Evolutionary conservation across 2,113 vertebrate species (phyloP), one percentile per base, ranked within the genome.

Genomic region (Cyprinus carpio): DNA sequence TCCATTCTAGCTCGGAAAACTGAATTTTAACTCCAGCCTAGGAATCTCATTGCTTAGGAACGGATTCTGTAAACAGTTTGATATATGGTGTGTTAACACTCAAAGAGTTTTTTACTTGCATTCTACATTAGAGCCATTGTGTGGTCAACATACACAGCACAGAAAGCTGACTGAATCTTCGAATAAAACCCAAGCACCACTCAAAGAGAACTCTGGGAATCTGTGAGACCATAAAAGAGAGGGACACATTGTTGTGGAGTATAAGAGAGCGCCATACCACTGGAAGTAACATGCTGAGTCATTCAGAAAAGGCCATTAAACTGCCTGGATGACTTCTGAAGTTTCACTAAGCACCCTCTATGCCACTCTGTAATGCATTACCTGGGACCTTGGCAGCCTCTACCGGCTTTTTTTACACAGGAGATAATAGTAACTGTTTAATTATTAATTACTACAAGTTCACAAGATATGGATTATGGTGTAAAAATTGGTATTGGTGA

Each of bases 381-480:
- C 79, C 78, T 71, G 67, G 54, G 51, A 85, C 76, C 84, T 67
- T 79, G 79, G 75, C 54, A 81, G 79, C 51, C 81, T 69, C 75
- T 80, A 16, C 46, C 46, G 56, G 58, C 31, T 40, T 67, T 82
- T 82, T 82, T 82, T 46, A 81, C 86, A 82, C 37, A 3, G 23
- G 54, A 56, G 82, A 82, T 83, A 78, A 76, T 62, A 37, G 51
- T 69, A 75, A 40, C 75, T 60, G 40, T 80, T 82, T 88, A 88
- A 88, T 88, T 82, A 88, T 84, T 72, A 86, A 86, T 76, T 82
- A 80, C 74, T 86, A 83, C 62, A 76, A 78, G 81, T 88, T 86
- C 65, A 78, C 75, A 23, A 25, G 71, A 71, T 86, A 84, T 82
- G 62, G 85, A 84, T 83, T 83, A 86, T 11, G 18, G 46, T 46